These are phyloP conservation scores for Acanthosepion pharaonis DNA, from an alignment of 2,888 invertebrate genomes.

Conservation along the genomic window DNA sequence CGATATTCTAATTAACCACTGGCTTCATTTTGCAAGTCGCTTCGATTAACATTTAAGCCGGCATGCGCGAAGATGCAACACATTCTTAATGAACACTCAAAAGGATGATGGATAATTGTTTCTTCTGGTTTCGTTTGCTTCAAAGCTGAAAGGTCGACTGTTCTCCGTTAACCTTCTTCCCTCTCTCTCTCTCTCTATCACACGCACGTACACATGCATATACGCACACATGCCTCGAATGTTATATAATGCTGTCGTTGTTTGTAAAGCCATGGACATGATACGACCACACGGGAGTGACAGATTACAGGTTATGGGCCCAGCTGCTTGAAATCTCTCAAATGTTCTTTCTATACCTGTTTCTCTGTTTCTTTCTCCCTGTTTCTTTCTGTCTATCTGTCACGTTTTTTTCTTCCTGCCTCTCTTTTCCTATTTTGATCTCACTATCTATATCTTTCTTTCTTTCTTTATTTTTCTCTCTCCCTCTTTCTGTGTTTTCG, in stretches of 20 bases:
- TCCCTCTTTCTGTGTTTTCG: too few relatives aligned
- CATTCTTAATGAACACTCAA: not conserved
- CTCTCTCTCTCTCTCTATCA: too few relatives aligned
- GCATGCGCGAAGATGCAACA: not conserved
- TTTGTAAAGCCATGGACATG: too few relatives aligned
- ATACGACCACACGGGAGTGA: too few relatives aligned
- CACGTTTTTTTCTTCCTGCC: not conserved
- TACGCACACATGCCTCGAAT: not conserved
- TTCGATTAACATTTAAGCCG: constrained; percentile 33
- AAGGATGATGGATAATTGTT: too few relatives aligned
- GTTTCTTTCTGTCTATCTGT: not conserved
- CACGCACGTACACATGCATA: not conserved
- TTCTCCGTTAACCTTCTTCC: not conserved
- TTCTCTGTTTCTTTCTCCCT: too few relatives aligned
- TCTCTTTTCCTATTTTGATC: not conserved
- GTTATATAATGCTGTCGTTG: too few relatives aligned
- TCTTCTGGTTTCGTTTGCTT: not conserved
- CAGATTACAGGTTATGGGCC: too few relatives aligned
- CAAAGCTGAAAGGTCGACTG: not conserved
- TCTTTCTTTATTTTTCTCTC: too few relatives aligned
- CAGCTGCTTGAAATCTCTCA: too few relatives aligned
- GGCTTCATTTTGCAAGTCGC: not conserved
- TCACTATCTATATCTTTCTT: too few relatives aligned
- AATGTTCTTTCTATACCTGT: too few relatives aligned
- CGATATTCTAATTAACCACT: not conserved